phyloP scores from a whole-genome alignment of 2,888 invertebrate genomes.

The Furcula furcula region DNA sequence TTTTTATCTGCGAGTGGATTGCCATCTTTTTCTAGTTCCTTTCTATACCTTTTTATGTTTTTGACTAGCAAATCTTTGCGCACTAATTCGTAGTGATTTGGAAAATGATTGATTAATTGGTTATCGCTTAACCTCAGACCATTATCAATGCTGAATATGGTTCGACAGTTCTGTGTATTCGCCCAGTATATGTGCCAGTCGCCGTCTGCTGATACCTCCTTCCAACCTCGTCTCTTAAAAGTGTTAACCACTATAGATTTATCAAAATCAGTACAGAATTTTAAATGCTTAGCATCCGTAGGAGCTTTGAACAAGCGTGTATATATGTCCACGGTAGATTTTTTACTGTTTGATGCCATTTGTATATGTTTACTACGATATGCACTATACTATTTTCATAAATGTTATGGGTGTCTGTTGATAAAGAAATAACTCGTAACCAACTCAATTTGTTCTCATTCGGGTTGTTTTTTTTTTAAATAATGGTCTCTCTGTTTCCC shows the following conservation, averaged over 20 bases:
- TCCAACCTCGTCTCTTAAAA: constrained; percentile 81
- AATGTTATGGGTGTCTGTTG: neutral
- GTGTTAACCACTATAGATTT: constrained; percentile 49
- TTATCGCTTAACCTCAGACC: constrained; percentile 84
- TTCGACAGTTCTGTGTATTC: constrained; percentile 92
- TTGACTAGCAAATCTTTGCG: constrained; percentile 97
- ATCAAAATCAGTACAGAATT: constrained; percentile 53
- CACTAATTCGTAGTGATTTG: constrained; percentile 96
- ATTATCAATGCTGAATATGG: constrained; percentile 84
- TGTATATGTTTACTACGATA: constrained; percentile 2
- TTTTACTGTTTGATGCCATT: constrained; percentile 66
- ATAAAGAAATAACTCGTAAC: neutral
- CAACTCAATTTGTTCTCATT: neutral
- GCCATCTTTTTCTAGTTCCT: constrained; percentile 94
- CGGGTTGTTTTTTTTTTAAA: neutral
- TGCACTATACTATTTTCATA: neutral
- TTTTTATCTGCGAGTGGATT: constrained; percentile 90
- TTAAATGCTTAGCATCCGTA: constrained; percentile 84
- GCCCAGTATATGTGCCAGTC: constrained; percentile 99
- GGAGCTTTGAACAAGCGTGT: constrained; percentile 19
- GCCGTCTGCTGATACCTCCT: constrained; percentile 90
- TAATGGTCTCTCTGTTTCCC: neutral
- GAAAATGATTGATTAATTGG: constrained; percentile 97
- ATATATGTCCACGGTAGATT: constrained; percentile 82
- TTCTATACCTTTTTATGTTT: constrained; percentile 95